Evolutionary conservation across 1,140 invertebrate genomes (phyloP).

Genomic region (Whitmania pigra): DNA sequence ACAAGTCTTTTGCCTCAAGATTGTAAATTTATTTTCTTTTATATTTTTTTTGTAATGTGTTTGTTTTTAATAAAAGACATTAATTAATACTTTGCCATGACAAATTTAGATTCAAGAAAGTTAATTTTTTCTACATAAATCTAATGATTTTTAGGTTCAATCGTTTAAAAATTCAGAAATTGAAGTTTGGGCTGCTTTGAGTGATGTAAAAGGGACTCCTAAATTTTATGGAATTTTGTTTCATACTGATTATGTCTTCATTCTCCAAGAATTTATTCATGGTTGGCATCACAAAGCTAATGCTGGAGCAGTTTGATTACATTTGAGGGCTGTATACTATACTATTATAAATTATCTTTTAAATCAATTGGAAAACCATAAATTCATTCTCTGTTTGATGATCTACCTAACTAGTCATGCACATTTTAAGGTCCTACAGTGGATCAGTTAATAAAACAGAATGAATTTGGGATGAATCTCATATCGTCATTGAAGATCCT

Average conservation of each 20-base stretch:
- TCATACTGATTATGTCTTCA: neutral
- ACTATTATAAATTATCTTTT: neutral
- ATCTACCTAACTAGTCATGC: neutral
- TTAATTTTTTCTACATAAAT: too few species aligned
- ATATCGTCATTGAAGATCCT: neutral
- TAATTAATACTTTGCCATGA: too few species aligned
- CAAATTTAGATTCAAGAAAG: too few species aligned
- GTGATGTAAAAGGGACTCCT: neutral
- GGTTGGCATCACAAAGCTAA: neutral
- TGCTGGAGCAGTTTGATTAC: neutral
- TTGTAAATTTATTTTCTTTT: too few species aligned
- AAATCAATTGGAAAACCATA: neutral
- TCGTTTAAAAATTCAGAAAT: too few species aligned
- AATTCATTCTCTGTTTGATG: too few species aligned
- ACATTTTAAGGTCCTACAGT: neutral
- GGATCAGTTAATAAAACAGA: neutral
- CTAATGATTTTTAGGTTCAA: too few species aligned
- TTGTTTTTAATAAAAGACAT: too few species aligned
- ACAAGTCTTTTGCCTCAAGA: too few species aligned
- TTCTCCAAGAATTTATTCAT: slow-evolving; percentile 6
- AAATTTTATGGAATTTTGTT: neutral
- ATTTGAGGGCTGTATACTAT: neutral
- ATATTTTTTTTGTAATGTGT: too few species aligned
- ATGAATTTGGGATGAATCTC: neutral
- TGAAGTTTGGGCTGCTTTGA: too few species aligned